Evolutionary conservation across 1,140 invertebrate species (phyloP), one percentile per base, ranked within the genome.

Genomic region (Nilaparvata lugens): DNA sequence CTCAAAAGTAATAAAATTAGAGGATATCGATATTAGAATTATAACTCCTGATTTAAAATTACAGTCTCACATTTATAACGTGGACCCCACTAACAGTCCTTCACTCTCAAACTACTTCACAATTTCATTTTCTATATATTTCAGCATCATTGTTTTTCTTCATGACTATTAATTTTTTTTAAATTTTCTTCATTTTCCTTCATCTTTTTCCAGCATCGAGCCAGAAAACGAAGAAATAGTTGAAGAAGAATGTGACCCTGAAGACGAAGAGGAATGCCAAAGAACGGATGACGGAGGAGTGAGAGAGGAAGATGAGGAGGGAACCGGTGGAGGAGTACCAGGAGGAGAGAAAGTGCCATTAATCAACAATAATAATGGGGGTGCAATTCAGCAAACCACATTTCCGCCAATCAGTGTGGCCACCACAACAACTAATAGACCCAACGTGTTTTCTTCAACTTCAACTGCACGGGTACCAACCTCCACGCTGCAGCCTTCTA

Each of bases 181-280:
- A n/a, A 28, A 28, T 28, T 28, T 28, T 28, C 21, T 48, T 45
- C 4, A 18, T 4, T 7, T 57, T 55, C 23, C 21, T 51, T 16
- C 5, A 58, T 21, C 48, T 58, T 56, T 38, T 63, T 62, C 28
- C 40, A 64, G 65, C 23, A 66, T 68, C 23, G 61, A 65, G 56
- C 64, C 63, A n/a, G 65, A 68, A 58, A 61, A 60, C 38, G 55
- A 62, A 40, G 52, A 67, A 28, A 51, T 23, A 24, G 66, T 61
- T n/a, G 52, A 53, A 23, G 74, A 69, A 70, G 67, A 73, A 66
- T 61, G 71, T 69, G 24, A 65, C 24, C 23, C 56, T 11, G n/a
- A 58, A 38, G 59, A 63, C 63, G 60, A 63, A 66, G 56, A 69
- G 61, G 60, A 66, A n/a, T 62, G 62, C 35, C 54, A 58, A 25